Evolutionary conservation across 53 echinoderm and acorn worm species (phyloP), one percentile per base, ranked within the genome.

Genomic region (Paracentrotus lividus): DNA sequence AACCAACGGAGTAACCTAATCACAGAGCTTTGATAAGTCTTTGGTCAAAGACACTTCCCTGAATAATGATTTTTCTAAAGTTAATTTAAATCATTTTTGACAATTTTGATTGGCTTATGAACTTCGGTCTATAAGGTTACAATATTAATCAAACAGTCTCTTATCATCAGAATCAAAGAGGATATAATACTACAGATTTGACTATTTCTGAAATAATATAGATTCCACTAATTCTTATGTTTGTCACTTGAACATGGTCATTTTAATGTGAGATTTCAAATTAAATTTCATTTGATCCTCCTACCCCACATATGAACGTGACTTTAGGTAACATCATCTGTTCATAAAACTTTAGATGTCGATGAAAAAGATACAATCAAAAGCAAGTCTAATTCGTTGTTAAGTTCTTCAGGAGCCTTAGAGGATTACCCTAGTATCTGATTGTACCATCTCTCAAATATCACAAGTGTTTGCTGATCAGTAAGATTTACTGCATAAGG

Each of bases 381-480:
- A 20, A 20, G 57, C 16, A 55, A 57, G 57, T 21, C 21, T 20
- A 4, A 57, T 57, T 57, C 57, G 21, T 21, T 57, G 21, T 57
- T 57, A 18, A 57, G 57, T 57, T 64, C 31, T 31, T 72, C 21
- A 72, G 36, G 20, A 36, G 40, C 40, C 38, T 36, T 72, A 36
- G 21, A 18, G 36, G 72, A 72, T 32, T 72, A 64, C 6, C 26
- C 64, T 64, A 9, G 31, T 64, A 72, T 72, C 72, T 72, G 6
- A 20, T 10, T 16, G 36, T 32, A 36, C 40, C 21, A 72, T 40
- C 72, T 72, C 32, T 72, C 0, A 66, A 72, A 21, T 72, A 72
- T 72, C 72, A 72, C 21, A 16, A 40, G 40, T 72, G 72, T 72
- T 72, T 72, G 72, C 72, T 38, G 72, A 72, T 40, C 40, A 40